Percentiles rank a stretch among this genome's conserved stretches.
phyloP scores from a whole-genome alignment of 2,113 vertebrate species.

The Muntiacus reevesi region DNA sequence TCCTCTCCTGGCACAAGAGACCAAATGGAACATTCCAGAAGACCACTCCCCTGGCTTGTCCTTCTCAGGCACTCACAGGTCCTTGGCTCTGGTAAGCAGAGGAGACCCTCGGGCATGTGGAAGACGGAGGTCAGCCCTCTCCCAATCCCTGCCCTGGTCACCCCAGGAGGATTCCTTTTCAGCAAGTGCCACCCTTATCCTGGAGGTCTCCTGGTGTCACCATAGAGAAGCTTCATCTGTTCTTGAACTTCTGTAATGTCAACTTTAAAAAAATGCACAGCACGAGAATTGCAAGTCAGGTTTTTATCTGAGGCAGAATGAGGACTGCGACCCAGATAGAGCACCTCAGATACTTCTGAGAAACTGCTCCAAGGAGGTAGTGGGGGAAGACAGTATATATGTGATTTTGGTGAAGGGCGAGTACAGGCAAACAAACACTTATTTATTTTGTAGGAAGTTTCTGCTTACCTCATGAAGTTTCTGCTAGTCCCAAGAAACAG shows the following conservation, averaged over 20 bases:
- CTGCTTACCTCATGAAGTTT: background rate
- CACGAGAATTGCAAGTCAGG: background rate
- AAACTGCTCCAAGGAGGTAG: background rate
- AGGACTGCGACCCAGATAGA: background rate
- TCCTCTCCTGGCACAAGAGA: background rate
- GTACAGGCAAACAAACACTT: background rate
- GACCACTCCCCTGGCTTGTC: background rate
- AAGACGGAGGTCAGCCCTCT: background rate
- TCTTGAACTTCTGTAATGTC: background rate
- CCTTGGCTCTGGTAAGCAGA: background rate
- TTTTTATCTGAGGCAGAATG: background rate
- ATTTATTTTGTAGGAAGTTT: background rate
- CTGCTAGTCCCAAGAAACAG: background rate
- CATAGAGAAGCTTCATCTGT: background rate
- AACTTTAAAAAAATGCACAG: background rate
- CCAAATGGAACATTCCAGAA: background rate
- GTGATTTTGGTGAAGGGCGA: background rate
- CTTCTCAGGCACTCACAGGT: background rate
- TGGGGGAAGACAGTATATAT: background rate
- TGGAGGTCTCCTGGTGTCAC: background rate
- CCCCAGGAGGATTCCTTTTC: background rate
- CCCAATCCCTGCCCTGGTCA: background rate
- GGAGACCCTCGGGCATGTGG: background rate
- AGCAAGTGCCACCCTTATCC: background rate
- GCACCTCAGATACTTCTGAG: background rate